Evolutionary conservation across 1,140 invertebrate genomes (phyloP).

Genomic region (Trialeurodes vaporariorum): DNA sequence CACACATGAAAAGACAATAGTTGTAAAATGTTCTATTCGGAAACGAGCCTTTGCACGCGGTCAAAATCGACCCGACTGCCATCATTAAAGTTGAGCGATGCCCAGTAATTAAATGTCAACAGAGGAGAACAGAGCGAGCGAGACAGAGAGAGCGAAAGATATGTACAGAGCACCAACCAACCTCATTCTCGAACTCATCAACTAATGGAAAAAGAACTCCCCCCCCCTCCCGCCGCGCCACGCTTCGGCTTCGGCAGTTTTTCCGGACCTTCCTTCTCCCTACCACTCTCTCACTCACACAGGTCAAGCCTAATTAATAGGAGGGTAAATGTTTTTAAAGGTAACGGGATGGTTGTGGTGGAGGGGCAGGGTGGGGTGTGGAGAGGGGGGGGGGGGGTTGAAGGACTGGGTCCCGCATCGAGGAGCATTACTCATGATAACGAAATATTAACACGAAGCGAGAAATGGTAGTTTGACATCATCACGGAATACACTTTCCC

Average conservation of each 20-base stretch:
- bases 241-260: no score
- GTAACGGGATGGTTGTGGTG: no score
- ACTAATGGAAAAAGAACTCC: background rate
- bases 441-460: background rate
- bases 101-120: background rate
- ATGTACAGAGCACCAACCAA: no score
- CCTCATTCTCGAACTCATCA: no score
- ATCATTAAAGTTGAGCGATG: no score
- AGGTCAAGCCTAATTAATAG: background rate
- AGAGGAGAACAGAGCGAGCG: background rate
- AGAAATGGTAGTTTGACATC: background rate
- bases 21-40: no score
- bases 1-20: no score
- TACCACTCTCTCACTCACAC: no score
- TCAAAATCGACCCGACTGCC: no score
- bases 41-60: no score
- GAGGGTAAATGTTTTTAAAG: background rate
- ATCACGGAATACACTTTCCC: background rate
- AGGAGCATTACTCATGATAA: background rate
- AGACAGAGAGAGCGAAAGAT: background rate
- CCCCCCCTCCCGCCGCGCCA: no score
- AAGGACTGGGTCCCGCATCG: background rate
- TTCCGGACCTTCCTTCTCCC: background rate
- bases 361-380: no score
- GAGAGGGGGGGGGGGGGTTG: background rate